Evolutionary conservation across 2,888 invertebrate species (phyloP).

Genomic region (Electrophaes corylata): DNA sequence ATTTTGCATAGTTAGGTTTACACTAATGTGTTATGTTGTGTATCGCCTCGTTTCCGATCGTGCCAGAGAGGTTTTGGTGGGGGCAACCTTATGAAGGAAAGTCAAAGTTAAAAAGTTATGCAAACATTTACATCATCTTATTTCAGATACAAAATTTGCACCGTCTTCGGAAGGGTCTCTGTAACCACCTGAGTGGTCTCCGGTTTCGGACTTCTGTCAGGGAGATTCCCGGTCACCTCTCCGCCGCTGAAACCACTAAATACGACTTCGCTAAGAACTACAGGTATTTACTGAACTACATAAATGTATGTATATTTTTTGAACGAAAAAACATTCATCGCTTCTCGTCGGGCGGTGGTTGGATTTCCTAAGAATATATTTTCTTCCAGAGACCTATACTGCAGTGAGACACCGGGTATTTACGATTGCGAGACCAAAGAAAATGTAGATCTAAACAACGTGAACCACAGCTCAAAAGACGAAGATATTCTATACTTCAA

Average conservation of each 20-base stretch:
- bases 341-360: too few relatives aligned
- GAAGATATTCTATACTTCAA: constrained; percentile 48
- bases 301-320: too few relatives aligned
- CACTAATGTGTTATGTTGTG: too few relatives aligned
- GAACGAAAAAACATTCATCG: too few relatives aligned
- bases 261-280: constrained; percentile 76
- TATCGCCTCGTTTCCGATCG: too few relatives aligned
- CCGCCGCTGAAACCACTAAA: constrained; percentile 69
- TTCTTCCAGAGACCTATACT: constrained; percentile 67
- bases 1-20: too few relatives aligned
- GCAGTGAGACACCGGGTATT: constrained; percentile 57
- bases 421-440: constrained; percentile 60
- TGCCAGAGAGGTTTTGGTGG: too few relatives aligned
- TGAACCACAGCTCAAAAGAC: constrained; percentile 46
- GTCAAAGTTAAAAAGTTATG: too few relatives aligned
- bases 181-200: constrained; percentile 63
- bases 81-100: too few relatives aligned
- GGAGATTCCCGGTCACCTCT: constrained; percentile 54
- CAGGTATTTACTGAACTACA: constrained; percentile 53
- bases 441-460: constrained; percentile 58
- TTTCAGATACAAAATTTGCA: constrained; percentile 50
- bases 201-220: constrained; percentile 56
- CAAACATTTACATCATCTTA: not conserved
- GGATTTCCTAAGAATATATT: too few relatives aligned
- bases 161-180: constrained; percentile 59